Conservation (phyloP, 2,888 invertebrate genomes). For the Horisme vitalbata region DNA sequence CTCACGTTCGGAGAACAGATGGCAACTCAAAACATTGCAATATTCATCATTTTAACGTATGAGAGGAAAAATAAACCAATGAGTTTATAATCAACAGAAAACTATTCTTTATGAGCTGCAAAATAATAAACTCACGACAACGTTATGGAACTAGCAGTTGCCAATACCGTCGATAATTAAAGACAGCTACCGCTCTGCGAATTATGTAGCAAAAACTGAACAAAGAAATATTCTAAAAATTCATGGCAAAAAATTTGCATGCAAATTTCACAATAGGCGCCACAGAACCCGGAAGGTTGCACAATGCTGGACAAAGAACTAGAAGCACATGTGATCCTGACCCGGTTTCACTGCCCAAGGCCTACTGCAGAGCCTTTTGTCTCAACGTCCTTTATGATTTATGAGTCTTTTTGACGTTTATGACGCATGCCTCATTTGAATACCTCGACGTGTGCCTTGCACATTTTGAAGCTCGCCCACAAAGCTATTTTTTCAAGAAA, state of each 20-base stretch:
- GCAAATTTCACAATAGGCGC: conserved; percentile 58
- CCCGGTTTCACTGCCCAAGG: conserved; percentile 70
- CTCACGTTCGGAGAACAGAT: conserved; percentile 35
- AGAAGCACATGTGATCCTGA: conserved; percentile 80
- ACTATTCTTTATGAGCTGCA: too few species aligned
- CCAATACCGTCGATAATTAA: conserved; percentile 9
- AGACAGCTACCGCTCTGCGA: conserved; percentile 17
- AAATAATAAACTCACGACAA: not conserved
- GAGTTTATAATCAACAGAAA: too few species aligned
- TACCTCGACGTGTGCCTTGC: conserved; percentile 74
- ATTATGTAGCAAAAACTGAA: conserved; percentile 41
- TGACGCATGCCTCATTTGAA: conserved; percentile 79
- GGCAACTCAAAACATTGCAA: not conserved
- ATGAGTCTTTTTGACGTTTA: conserved; percentile 77
- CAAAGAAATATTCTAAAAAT: conserved; percentile 45
- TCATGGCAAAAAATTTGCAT: conserved; percentile 70
- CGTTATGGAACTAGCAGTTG: not conserved
- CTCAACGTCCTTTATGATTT: conserved; percentile 76
- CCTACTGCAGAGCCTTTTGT: conserved; percentile 65
- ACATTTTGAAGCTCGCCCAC: conserved; percentile 71
- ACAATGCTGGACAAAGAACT: conserved; percentile 63
- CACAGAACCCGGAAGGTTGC: conserved; percentile 74
- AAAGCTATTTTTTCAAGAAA: conserved; percentile 64
- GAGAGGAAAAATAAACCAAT: too few species aligned
- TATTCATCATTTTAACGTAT: too few species aligned